A percentile compares a stretch with the other conserved stretches of the same genome.
These are phyloP conservation scores for Platerodrilus igneus DNA, from an alignment of 2,888 invertebrate species.

Conservation along the genomic window DNA sequence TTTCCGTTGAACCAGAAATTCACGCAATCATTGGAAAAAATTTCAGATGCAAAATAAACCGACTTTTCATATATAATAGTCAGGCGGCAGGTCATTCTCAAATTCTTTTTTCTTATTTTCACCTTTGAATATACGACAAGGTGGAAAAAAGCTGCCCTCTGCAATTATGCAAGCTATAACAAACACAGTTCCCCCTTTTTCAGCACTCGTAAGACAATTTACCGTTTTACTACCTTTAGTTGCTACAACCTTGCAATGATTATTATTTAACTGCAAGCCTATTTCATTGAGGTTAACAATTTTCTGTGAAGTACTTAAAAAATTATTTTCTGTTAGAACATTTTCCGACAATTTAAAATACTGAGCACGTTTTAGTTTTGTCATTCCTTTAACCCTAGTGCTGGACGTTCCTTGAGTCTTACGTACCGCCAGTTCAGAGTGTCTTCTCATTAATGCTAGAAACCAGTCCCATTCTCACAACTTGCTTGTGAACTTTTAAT, in stretches of 20 bases:
- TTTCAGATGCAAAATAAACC: constrained; percentile 1
- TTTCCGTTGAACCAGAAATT: constrained; percentile 5
- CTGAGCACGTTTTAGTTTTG: constrained; percentile 27
- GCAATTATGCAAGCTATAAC: not conserved
- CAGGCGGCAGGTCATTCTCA: not conserved
- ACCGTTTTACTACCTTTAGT: constrained; percentile 37
- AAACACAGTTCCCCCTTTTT: constrained; percentile 30
- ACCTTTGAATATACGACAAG: constrained; percentile 1
- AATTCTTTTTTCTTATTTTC: not conserved
- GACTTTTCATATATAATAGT: too few relatives aligned
- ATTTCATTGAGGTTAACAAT: constrained; percentile 42
- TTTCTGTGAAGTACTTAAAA: constrained; percentile 29
- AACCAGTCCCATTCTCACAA: constrained; percentile 27
- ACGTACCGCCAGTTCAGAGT: constrained; percentile 25
- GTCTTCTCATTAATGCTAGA: constrained; percentile 18
- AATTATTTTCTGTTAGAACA: constrained; percentile 29
- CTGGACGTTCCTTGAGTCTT: constrained; percentile 33
- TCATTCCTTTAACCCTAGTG: constrained; percentile 28
- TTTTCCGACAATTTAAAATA: constrained; percentile 29
- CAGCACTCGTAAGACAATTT: constrained; percentile 33
- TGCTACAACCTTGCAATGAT: constrained; percentile 37
- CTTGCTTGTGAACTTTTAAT: too few relatives aligned
- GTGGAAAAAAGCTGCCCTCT: not conserved
- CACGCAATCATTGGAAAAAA: constrained; percentile 3
- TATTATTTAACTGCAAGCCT: constrained; percentile 39